phyloP scores from a whole-genome alignment of 2,888 invertebrate species.

The Parascotia fuliginaria region DNA sequence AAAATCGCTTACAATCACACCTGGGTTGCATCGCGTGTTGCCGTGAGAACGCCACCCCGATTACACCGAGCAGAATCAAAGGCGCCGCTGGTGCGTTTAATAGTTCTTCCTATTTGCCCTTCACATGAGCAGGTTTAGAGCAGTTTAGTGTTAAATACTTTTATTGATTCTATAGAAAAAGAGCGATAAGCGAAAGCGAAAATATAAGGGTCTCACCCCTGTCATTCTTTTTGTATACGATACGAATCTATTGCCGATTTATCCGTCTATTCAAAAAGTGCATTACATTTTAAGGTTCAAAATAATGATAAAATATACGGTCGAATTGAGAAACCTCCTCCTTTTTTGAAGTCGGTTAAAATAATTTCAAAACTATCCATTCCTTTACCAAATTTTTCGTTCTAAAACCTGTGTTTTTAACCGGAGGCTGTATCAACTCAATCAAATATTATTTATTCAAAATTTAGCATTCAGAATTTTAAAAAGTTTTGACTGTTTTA shows the following conservation, averaged over 20 bases:
- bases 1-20: conserved; percentile 28
- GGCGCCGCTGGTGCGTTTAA: conserved; percentile 45
- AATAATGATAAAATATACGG: too few relatives aligned
- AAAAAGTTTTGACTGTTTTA: too few relatives aligned
- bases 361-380: too few relatives aligned
- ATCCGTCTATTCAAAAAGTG: neutral
- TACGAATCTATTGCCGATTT: conserved; percentile 6
- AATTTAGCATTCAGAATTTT: neutral
- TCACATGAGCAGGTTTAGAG: conserved; percentile 29
- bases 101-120: conserved; percentile 42
- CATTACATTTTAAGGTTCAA: neutral
- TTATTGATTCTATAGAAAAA: conserved; percentile 33
- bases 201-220: conserved; percentile 16
- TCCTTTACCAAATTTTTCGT: too few relatives aligned
- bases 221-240: conserved; percentile 5
- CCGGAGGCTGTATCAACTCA: neutral
- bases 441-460: neutral
- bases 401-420: neutral
- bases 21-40: conserved; percentile 37
- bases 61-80: conserved; percentile 42
- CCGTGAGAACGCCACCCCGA: conserved; percentile 45
- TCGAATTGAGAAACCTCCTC: too few relatives aligned
- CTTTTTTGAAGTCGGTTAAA: too few relatives aligned
- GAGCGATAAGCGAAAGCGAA: conserved; percentile 10
- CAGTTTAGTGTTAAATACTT: conserved; percentile 37